phyloP scores from a whole-genome alignment of 1,140 invertebrate species.

The Dufourea novaeangliae region DNA sequence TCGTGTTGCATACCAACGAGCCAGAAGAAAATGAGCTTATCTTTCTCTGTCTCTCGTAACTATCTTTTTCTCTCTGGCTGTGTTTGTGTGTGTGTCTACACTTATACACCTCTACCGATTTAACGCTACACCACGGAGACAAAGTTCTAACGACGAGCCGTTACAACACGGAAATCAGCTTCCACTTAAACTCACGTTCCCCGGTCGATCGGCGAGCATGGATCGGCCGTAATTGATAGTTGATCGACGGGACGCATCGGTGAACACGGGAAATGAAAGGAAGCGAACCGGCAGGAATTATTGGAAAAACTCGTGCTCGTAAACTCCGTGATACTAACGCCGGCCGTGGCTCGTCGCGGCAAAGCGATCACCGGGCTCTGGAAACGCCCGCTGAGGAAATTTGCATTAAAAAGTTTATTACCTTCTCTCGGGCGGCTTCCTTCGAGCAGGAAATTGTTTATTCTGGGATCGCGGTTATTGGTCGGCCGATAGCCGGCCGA shows the following conservation, averaged over 20 bases:
- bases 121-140: conserved; percentile 32
- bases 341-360: background rate
- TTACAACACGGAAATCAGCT: conserved; percentile 29
- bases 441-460: conserved; percentile 20
- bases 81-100: too few relatives aligned
- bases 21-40: conserved; percentile 55
- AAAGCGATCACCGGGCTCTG: too few relatives aligned
- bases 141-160: conserved; percentile 57
- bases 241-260: conserved; percentile 29
- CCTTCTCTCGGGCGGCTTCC: background rate
- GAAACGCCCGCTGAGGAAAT: conserved; percentile 7
- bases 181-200: conserved; percentile 37
- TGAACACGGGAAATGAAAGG: conserved; percentile 31
- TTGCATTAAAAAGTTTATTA: conserved; percentile 35
- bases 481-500: background rate
- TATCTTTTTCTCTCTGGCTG: background rate
- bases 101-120: too few relatives aligned
- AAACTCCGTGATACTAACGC: conserved; percentile 1
- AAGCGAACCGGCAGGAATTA: conserved; percentile 6
- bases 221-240: conserved; percentile 56
- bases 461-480: background rate
- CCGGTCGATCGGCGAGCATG: conserved; percentile 21
- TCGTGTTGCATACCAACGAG: conserved; percentile 63
- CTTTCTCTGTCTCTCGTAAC: background rate
- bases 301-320: conserved; percentile 35